Evolutionary conservation across 2,888 invertebrate species (phyloP).

Genomic region (Chirona hameri): DNA sequence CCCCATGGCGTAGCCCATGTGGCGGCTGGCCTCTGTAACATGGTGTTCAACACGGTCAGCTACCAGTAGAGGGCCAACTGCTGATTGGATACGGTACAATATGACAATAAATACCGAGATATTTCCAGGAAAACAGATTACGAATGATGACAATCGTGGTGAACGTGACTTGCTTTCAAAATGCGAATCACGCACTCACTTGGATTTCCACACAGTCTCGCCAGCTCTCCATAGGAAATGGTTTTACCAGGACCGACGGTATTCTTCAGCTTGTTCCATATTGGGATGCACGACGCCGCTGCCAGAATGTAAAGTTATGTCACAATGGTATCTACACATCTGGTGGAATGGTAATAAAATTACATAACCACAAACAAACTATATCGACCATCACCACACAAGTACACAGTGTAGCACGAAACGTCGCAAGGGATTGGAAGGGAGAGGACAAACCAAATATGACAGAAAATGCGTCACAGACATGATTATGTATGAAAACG

Average conservation of each 20-base stretch:
- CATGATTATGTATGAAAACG: no score
- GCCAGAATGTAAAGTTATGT: neutral
- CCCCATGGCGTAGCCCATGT: neutral
- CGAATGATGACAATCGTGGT: neutral
- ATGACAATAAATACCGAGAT: neutral
- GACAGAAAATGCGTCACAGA: no score
- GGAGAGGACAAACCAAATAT: no score
- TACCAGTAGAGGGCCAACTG: neutral
- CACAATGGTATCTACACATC: no score
- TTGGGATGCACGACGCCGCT: neutral
- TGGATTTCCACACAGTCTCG: neutral
- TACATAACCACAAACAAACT: no score
- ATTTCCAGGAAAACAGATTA: neutral
- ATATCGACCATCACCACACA: no score
- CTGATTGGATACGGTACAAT: neutral
- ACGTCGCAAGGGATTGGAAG: no score
- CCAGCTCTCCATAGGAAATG: neutral
- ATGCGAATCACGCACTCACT: neutral
- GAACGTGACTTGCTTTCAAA: neutral
- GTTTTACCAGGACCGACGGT: neutral
- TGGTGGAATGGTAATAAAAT: no score
- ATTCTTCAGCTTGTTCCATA: neutral
- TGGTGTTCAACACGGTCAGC: neutral
- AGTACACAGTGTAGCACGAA: no score
- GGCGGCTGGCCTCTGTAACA: neutral